Base-by-base conservation (phyloP, 2,797 vertebrate genomes). In the Galaxias olidus region DNA sequence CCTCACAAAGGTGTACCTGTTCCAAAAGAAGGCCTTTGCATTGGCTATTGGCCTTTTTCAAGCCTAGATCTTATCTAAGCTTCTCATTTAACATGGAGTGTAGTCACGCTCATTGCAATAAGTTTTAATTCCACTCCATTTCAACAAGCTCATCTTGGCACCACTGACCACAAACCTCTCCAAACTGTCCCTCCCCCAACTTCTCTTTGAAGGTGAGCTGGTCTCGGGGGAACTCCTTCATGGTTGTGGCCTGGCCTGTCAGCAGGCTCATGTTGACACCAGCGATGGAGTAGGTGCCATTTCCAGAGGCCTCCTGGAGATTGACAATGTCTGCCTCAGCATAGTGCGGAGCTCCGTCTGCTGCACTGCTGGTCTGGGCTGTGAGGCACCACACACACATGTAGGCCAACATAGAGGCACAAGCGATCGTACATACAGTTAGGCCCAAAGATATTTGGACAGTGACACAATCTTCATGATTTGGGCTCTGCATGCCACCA, bases 1-100 rank as follows among this genome's bases (percentile, higher is more conserved):
- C 97, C 87, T 98, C 98, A 17, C 97, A 99, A 76, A 99, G 92
- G 76, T 99, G 97, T 77, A 99, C 97, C 97, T 99, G 84, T 63
- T 14, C 53, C 30, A 18, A 19, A 54, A 74, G 58, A 63, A 66
- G 41, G 17, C 40, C 17, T 59, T 66, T n/a, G 74, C 43, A 72
- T 50, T 43, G 2, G 30, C 30, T 6, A 30, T 30, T 30, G 30
- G 30, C 30, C 30, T 30, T 30, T 30, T 30, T 30, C 30, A 30
- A 30, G 6, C 30, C 30, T 30, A 30, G 3, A 2, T 30, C 30
- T 30, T 30, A 2, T 30, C 30, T 30, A 30, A 30, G 30, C 30
- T 30, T 30, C 30, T 30, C 62, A 45, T 72, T 71, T 71, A 41
- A 46, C 53, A 51, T 59, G 49, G n/a, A n/a, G n/a, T n/a, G n/a